Evolutionary conservation across 1,140 invertebrate genomes (phyloP).

Genomic region (Drosophila auraria): DNA sequence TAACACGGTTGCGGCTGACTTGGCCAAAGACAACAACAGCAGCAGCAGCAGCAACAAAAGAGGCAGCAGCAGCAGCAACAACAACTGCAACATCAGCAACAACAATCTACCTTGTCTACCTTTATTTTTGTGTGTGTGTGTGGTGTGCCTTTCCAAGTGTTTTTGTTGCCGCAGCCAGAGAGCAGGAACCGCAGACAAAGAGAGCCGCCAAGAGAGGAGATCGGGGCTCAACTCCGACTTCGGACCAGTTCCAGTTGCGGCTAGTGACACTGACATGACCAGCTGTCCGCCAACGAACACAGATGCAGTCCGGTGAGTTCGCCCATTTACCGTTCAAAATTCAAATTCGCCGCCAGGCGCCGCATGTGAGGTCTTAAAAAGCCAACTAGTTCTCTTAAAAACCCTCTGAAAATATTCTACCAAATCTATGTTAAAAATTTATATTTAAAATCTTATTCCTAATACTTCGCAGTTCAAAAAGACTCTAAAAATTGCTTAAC

Average conservation of each 20-base stretch:
- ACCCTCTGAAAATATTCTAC: too few species aligned
- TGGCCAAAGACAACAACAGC: constrained; percentile 59
- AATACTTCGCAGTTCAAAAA: neutral
- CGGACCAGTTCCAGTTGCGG: constrained; percentile 48
- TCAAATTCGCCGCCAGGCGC: constrained; percentile 1
- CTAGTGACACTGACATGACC: constrained; percentile 48
- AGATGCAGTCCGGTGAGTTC: constrained; percentile 60
- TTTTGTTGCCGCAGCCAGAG: constrained; percentile 47
- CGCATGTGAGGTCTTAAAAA: neutral
- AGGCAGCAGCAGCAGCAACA: constrained; percentile 36
- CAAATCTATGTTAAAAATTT: too few species aligned
- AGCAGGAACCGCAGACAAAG: constrained; percentile 31
- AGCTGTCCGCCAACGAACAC: constrained; percentile 54
- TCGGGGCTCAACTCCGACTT: constrained; percentile 33
- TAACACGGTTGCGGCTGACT: constrained; percentile 63
- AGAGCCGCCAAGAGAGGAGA: constrained; percentile 22
- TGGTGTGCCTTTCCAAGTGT: constrained; percentile 66
- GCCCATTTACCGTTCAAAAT: constrained; percentile 49
- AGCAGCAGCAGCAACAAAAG: constrained; percentile 22
- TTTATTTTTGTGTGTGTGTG: constrained; percentile 48
- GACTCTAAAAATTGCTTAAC: neutral
- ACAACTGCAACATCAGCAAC: constrained; percentile 32
- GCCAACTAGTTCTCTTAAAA: neutral
- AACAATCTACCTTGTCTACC: constrained; percentile 60
- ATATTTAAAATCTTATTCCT: too few species aligned